Percentiles rank a stretch among this genome's conserved stretches.
phyloP scores from a whole-genome alignment of 2,888 invertebrate species.

The Dryomyza anilis region DNA sequence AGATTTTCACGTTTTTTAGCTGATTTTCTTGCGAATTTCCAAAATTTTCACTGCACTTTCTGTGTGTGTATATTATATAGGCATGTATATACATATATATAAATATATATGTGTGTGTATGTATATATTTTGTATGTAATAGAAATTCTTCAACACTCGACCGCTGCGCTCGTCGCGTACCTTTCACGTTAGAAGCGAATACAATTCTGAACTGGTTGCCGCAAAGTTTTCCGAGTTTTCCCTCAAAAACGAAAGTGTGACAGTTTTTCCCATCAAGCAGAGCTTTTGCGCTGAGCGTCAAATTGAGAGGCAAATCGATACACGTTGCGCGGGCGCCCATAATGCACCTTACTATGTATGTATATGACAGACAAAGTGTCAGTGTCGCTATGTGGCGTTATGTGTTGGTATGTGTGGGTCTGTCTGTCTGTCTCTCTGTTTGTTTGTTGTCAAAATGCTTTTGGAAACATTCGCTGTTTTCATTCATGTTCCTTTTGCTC shows the following conservation, averaged over 20 bases:
- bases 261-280: conserved; percentile 10
- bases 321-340: no score
- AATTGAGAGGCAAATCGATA: conserved; percentile 4
- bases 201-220: conserved; percentile 57
- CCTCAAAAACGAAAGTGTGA: conserved; percentile 4
- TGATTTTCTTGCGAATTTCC: conserved; percentile 25
- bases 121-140: conserved; percentile 38
- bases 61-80: conserved; percentile 36
- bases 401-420: neutral
- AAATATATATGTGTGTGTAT: conserved; percentile 37
- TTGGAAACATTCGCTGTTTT: conserved; percentile 12
- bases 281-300: conserved; percentile 12
- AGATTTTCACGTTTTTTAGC: neutral
- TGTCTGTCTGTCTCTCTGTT: conserved; percentile 16
- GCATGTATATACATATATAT: no score
- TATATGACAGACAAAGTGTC: no score
- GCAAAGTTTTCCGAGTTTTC: conserved; percentile 20
- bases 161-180: conserved; percentile 56
- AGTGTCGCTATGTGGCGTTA: no score
- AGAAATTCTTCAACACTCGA: conserved; percentile 51
- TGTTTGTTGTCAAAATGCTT: conserved; percentile 1
- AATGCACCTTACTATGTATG: no score
- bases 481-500: neutral
- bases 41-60: conserved; percentile 34
- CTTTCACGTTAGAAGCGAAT: conserved; percentile 61